phyloP scores from a whole-genome alignment of 2,797 vertebrate species.

The Betta splendens region DNA sequence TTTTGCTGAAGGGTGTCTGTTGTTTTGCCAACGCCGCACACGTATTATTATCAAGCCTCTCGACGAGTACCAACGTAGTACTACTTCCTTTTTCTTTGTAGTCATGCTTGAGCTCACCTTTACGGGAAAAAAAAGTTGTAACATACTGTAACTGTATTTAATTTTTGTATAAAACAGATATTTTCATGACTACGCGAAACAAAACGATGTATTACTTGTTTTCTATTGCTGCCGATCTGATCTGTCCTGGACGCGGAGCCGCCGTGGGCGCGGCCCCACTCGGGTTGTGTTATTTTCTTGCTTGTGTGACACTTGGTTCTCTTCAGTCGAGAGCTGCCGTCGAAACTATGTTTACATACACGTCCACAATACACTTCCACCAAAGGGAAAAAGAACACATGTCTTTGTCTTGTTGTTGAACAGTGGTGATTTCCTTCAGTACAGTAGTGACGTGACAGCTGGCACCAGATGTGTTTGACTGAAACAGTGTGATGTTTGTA shows the following conservation, averaged over 20 bases:
- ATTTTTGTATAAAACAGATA: slow-evolving; percentile 99
- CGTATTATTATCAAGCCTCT: slow-evolving; percentile 78
- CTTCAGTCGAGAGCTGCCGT: slow-evolving; percentile 87
- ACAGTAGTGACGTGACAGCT: slow-evolving; percentile 84
- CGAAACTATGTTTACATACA: slow-evolving; percentile 96
- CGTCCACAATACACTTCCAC: slow-evolving; percentile 92
- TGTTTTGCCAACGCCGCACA: slow-evolving; percentile 90
- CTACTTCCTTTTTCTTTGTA: slow-evolving; percentile 67
- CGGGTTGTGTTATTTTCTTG: slow-evolving; percentile 74
- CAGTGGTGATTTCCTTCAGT: slow-evolving; percentile 80
- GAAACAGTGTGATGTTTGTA: slow-evolving; percentile 57
- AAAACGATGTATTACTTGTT: slow-evolving; percentile 88
- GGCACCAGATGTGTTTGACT: slow-evolving; percentile 64
- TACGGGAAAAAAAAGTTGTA: slow-evolving; percentile 77
- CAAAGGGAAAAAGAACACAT: slow-evolving; percentile 87
- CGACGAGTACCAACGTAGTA: slow-evolving; percentile 75
- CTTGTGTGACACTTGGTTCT: slow-evolving; percentile 88
- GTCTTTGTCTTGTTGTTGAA: slow-evolving; percentile 91
- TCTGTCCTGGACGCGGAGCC: slow-evolving; percentile 79
- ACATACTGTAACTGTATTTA: slow-evolving; percentile 92
- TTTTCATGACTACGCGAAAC: slow-evolving; percentile 91
- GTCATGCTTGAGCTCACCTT: slow-evolving; percentile 80
- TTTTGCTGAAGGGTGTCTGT: slow-evolving; percentile 88
- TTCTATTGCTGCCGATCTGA: slow-evolving; percentile 89
- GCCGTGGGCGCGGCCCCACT: slow-evolving; percentile 76